These are phyloP conservation scores for Aegithalos caudatus DNA, from an alignment of 2,113 vertebrate species.

Conservation along the genomic window DNA sequence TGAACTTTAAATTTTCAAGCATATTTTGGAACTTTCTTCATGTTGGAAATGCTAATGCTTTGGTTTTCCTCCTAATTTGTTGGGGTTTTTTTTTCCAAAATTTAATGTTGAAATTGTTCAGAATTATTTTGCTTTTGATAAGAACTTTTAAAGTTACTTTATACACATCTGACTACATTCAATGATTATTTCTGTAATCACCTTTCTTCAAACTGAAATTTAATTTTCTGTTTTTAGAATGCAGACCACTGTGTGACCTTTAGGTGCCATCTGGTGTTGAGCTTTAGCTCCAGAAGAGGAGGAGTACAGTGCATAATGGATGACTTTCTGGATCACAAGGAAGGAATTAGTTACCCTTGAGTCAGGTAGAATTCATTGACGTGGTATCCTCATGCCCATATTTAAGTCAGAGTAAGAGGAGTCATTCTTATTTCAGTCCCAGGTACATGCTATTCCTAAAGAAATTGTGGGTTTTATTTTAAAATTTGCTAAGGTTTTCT, in stretches of 20 bases:
- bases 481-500: not conserved
- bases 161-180: not conserved
- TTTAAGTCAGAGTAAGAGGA: not conserved
- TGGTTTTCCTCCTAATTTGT: not conserved
- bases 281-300: not conserved
- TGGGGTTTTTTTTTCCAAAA: not conserved
- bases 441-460: not conserved
- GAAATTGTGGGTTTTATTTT: not conserved
- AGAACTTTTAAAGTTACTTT: not conserved
- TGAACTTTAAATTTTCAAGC: not conserved
- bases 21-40: not conserved
- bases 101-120: accelerated
- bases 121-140: not conserved
- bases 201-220: not conserved
- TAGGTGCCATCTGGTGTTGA: not conserved
- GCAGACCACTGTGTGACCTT: not conserved
- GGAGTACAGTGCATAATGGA: not conserved
- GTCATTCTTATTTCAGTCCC: not conserved
- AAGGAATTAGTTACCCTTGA: not conserved
- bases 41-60: not conserved
- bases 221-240: not conserved
- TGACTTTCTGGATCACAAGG: not conserved
- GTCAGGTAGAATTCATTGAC: not conserved
- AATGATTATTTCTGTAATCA: not conserved
- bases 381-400: not conserved